These are phyloP conservation scores for Drosophila lini DNA, from an alignment of 1,140 invertebrate species.

Conservation along the genomic window DNA sequence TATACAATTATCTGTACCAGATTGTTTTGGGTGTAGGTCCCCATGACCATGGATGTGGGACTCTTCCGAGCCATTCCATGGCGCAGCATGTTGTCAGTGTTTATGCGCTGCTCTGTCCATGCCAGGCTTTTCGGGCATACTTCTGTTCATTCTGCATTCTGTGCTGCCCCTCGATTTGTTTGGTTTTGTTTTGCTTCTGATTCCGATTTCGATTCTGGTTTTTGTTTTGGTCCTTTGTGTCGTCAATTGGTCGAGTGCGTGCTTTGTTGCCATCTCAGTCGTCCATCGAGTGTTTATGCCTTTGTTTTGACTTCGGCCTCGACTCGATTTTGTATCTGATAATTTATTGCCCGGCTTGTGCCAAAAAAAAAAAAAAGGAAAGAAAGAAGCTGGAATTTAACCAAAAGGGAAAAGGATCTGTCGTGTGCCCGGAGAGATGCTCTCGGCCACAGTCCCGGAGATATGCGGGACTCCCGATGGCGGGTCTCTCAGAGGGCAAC, in stretches of 20 bases:
- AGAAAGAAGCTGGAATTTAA: conserved; percentile 2
- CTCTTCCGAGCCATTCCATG: conserved; percentile 31
- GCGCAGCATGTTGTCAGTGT: conserved; percentile 76
- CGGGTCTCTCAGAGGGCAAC: conserved; percentile 45
- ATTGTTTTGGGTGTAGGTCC: conserved; percentile 14
- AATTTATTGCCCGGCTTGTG: conserved; percentile 76
- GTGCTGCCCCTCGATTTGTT: conserved; percentile 39
- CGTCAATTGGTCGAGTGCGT: conserved; percentile 75
- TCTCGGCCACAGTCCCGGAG: conserved; percentile 5
- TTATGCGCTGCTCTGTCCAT: conserved; percentile 56
- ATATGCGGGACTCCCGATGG: conserved; percentile 55
- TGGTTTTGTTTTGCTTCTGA: conserved; percentile 48
- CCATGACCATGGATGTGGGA: conserved; percentile 9
- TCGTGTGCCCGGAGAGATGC: conserved; percentile 53
- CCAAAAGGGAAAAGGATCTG: conserved; percentile 49
- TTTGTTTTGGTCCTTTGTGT: conserved; percentile 68
- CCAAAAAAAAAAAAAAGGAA: conserved; percentile 53
- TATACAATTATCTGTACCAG: background rate
- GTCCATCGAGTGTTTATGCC: conserved; percentile 63
- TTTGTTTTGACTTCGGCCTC: conserved; percentile 64
- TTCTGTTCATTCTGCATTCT: conserved; percentile 61
- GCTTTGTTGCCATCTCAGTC: conserved; percentile 61
- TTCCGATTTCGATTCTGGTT: conserved; percentile 40
- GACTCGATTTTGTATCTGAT: conserved; percentile 57
- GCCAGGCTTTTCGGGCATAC: conserved; percentile 51